phyloP scores from a whole-genome alignment of 2,113 vertebrate species.

The Rhinoptilus africanus region DNA sequence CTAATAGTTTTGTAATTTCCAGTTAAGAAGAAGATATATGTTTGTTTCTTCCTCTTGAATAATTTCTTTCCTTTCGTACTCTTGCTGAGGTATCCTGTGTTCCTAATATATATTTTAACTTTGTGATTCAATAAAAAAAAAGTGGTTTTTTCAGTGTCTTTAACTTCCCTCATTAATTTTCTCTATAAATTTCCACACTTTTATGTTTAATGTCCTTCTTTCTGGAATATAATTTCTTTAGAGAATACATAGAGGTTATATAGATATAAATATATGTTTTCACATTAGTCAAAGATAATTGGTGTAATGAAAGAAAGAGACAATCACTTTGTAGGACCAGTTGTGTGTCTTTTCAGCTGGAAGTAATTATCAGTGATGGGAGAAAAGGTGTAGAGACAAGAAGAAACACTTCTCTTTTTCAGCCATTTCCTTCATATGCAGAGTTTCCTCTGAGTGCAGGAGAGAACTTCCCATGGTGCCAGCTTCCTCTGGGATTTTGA shows the following conservation, averaged over 20 bases:
- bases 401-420: neutral
- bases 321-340: neutral
- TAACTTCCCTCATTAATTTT: neutral
- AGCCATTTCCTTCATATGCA: neutral
- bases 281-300: neutral
- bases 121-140: neutral
- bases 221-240: neutral
- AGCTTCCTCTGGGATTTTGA: neutral
- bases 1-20: neutral
- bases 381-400: neutral
- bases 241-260: neutral
- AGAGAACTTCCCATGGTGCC: neutral
- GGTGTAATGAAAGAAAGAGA: neutral
- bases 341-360: neutral
- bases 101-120: neutral
- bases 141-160: neutral
- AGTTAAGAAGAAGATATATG: neutral
- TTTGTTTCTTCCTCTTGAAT: neutral
- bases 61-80: neutral
- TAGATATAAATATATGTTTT: neutral
- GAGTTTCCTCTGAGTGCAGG: neutral
- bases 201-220: neutral
- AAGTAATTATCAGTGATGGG: neutral
- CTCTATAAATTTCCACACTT: neutral
- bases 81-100: neutral